Evolutionary conservation across 2,113 vertebrate genomes (phyloP).

Genomic region (Irena cyanogastra): DNA sequence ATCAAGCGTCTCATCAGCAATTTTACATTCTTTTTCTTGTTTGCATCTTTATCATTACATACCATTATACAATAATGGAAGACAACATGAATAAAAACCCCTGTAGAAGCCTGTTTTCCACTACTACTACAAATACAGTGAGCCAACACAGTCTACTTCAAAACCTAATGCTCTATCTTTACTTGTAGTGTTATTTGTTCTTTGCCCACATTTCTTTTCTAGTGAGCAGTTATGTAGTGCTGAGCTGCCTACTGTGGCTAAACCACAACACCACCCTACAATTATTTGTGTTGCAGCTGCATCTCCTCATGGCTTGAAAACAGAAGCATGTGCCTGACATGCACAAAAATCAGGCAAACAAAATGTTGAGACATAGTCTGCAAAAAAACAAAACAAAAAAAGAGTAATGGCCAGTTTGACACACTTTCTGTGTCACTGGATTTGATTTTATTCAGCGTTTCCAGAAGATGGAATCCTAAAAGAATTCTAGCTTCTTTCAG

Average conservation of each 20-base stretch:
- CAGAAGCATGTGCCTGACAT: neutral
- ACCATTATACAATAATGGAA: neutral
- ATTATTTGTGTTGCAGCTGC: neutral
- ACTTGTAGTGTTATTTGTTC: neutral
- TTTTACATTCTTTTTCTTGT: neutral
- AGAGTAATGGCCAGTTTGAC: neutral
- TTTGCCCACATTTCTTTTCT: neutral
- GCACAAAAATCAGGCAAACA: neutral
- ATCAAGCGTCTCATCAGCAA: neutral
- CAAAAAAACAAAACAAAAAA: neutral
- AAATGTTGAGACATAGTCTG: neutral
- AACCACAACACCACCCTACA: neutral
- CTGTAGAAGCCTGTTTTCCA: neutral
- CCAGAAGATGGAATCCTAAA: neutral
- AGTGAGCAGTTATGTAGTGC: neutral
- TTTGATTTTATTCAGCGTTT: neutral
- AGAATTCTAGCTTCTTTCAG: neutral
- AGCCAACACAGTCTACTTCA: neutral
- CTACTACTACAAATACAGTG: neutral
- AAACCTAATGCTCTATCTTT: neutral
- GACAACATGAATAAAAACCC: neutral
- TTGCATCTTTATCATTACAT: neutral
- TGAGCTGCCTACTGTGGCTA: neutral
- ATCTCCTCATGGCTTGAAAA: neutral
- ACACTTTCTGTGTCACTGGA: neutral